Percentiles rank a stretch among this genome's conserved stretches.
Evolutionary conservation across 2,113 vertebrate species (phyloP).

Genomic region (Atractosteus spatula): DNA sequence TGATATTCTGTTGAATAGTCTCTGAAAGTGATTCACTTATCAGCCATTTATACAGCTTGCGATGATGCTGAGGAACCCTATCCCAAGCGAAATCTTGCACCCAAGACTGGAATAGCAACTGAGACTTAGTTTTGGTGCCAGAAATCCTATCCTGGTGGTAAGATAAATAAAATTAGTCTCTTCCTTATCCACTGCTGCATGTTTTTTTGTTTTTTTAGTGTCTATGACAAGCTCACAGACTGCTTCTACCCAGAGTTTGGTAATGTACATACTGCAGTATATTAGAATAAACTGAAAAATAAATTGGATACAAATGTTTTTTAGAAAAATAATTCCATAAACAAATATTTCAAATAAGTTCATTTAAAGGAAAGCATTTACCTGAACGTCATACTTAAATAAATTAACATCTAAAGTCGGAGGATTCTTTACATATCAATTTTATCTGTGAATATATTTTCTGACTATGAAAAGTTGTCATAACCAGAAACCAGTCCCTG

Average conservation of each 20-base stretch:
- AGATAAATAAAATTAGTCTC: slow-evolving; percentile 58
- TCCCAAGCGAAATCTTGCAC: slow-evolving; percentile 55
- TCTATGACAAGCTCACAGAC: background rate
- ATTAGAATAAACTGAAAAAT: too few species aligned
- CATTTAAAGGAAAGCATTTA: too few species aligned
- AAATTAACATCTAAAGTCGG: too few species aligned
- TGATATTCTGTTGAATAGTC: background rate
- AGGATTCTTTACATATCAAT: too few species aligned
- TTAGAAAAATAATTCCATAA: too few species aligned
- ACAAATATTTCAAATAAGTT: too few species aligned
- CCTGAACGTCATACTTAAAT: too few species aligned
- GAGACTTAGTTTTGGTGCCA: slow-evolving; percentile 61
- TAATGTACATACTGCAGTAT: too few species aligned
- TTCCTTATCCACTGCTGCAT: slow-evolving; percentile 33
- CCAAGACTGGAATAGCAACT: slow-evolving; percentile 58
- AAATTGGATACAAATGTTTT: too few species aligned
- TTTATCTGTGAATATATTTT: too few species aligned
- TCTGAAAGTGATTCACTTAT: slow-evolving; percentile 11
- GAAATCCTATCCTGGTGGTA: slow-evolving; percentile 62
- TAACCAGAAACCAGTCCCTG: too few species aligned
- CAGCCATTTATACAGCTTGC: slow-evolving; percentile 11
- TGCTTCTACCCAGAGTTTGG: background rate
- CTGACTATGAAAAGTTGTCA: too few species aligned
- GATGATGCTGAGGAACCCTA: slow-evolving; percentile 31
- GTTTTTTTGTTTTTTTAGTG: slow-evolving; percentile 18